These are phyloP conservation scores for Tyria jacobaeae DNA, from an alignment of 2,888 invertebrate genomes.

Conservation along the genomic window DNA sequence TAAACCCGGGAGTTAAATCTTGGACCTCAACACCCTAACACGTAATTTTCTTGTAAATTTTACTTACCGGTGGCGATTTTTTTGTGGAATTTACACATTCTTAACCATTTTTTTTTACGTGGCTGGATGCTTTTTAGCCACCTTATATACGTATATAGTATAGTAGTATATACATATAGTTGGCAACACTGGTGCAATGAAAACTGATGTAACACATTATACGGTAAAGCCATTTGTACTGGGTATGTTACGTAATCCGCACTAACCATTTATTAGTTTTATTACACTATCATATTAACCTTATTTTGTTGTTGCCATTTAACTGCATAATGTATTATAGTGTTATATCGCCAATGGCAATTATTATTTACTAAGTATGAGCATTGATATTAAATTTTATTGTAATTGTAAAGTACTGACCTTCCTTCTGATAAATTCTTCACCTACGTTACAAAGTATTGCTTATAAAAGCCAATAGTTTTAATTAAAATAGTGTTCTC, in stretches of 20 bases:
- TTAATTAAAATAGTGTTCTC: too few species aligned
- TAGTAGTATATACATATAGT: too few species aligned
- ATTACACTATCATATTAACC: slow-evolving; percentile 40
- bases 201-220: slow-evolving; percentile 17
- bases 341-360: neutral
- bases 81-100: neutral
- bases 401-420: neutral
- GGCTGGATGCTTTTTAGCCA: neutral
- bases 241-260: slow-evolving; percentile 31
- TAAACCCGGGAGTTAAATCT: neutral
- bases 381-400: neutral
- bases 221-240: slow-evolving; percentile 32
- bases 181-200: slow-evolving; percentile 4
- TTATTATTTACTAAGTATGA: neutral
- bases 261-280: slow-evolving; percentile 10
- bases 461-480: neutral
- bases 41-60: neutral
- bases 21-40: neutral
- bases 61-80: neutral
- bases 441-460: neutral
- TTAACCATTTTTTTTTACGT: neutral
- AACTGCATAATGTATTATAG: slow-evolving; percentile 2
- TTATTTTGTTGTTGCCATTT: slow-evolving; percentile 26
- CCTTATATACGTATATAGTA: neutral
- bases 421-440: neutral